Evolutionary conservation across 2,888 invertebrate genomes (phyloP).

Genomic region (Vandiemenella viatica): DNA sequence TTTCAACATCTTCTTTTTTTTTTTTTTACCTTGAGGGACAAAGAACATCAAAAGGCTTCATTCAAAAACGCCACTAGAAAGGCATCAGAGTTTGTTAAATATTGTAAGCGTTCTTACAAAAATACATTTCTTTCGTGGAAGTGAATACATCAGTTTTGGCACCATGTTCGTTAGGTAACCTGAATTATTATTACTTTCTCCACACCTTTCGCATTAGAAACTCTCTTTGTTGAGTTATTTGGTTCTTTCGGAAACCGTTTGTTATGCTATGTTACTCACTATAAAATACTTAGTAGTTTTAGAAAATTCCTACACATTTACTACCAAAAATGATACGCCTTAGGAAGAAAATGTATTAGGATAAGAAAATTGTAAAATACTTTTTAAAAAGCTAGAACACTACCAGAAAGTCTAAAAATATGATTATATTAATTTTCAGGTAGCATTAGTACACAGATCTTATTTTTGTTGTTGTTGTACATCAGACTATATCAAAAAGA

Average conservation of each 20-base stretch:
- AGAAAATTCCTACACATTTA: constrained; percentile 14
- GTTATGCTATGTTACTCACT: too few species aligned
- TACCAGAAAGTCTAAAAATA: too few species aligned
- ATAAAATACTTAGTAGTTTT: too few species aligned
- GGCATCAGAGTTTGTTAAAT: constrained; percentile 20
- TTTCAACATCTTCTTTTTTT: constrained; percentile 19
- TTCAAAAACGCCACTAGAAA: constrained; percentile 20
- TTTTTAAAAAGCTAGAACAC: too few species aligned
- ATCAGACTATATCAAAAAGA: too few species aligned
- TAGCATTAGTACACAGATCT: too few species aligned
- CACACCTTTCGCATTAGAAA: constrained; percentile 16
- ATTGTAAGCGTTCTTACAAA: constrained; percentile 21
- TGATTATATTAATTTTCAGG: too few species aligned
- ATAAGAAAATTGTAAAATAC: too few species aligned
- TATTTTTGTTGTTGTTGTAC: too few species aligned
- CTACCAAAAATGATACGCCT: too few species aligned
- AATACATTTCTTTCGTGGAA: constrained; percentile 21
- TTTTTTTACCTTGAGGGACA: constrained; percentile 20
- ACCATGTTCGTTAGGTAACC: constrained; percentile 20
- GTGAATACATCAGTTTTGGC: constrained; percentile 20
- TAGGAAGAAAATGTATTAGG: too few species aligned
- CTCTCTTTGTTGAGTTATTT: constrained; percentile 19
- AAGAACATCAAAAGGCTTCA: constrained; percentile 20
- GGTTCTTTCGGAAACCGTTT: too few species aligned
- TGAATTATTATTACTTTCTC: constrained; percentile 19